Evolutionary conservation across 2,888 invertebrate species (phyloP), one percentile per base, ranked within the genome.

Genomic region (Leucania comma): DNA sequence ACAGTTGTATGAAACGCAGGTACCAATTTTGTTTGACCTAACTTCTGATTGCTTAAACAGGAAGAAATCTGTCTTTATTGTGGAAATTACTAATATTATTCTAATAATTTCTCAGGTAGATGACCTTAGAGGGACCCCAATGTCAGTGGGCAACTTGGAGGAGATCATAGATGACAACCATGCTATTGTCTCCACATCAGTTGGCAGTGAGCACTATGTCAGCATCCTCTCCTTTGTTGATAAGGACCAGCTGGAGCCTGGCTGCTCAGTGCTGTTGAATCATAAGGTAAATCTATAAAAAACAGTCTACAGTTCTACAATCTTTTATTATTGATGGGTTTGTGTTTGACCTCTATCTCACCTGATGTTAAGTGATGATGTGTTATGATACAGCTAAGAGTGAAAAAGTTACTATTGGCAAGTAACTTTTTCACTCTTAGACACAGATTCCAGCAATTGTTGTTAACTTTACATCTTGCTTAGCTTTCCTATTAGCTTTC

Each of bases 111-210:
- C 3, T 67, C 14, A 96, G 96, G 99, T 99, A 51, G 99, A 99
- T 96, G 99, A 99, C 93, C 96, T 99, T 68, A 97, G 99, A 92
- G 99, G 99, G 57, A 99, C 99, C 46, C 99, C 99, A 0, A 99
- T 99, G 99, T 99, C 99, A 10, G 99, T 99, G 32, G 99, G 99
- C n/a, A 99, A 98, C 80, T 95, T 99, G 74, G 99, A 99, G 93
- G 99, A 99, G 96, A 99, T 99, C 75, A 99, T 99, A 86, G 99
- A 99, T 95, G 99, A 99, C 93, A 99, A 99, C 94, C 99, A 99
- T 95, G 99, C 99, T 5, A 99, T 99, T 92, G 99, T 99, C 1
- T 99, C 99, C 0, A 99, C 99, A 2, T 99, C 99, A 0, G 99
- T 99, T 3, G 99, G 99, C 66, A 99, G 99, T 87, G 99, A 99